Evolutionary conservation across 2,888 invertebrate species (phyloP).

Genomic region (Xanthorhoe spadicearia): DNA sequence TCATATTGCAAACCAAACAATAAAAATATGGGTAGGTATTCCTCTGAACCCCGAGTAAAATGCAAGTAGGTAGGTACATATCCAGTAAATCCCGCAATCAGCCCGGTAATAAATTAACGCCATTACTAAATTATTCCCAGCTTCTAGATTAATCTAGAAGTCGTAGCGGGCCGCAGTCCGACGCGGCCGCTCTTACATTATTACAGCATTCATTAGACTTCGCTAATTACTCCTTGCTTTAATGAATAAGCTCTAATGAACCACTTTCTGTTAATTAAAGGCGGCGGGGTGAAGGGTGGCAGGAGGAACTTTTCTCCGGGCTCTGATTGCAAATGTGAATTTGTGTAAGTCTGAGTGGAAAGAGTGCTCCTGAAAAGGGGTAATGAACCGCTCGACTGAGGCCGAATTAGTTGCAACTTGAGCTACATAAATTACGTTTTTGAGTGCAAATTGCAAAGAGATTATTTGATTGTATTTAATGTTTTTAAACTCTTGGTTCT

Average conservation of each 20-base stretch:
- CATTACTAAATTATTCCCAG: conserved; percentile 81
- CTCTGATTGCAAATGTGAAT: conserved; percentile 85
- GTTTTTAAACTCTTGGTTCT: not conserved
- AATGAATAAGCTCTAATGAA: conserved; percentile 96
- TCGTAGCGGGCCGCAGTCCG: conserved; percentile 73
- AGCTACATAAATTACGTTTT: conserved; percentile 58
- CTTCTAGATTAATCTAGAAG: conserved; percentile 84
- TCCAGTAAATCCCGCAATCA: conserved; percentile 75
- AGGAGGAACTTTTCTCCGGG: conserved; percentile 79
- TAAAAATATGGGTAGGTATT: not conserved
- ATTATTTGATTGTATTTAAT: conserved; percentile 28
- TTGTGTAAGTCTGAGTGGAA: conserved; percentile 83
- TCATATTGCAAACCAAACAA: not conserved
- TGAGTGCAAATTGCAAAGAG: conserved; percentile 36
- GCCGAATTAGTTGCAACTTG: conserved; percentile 78
- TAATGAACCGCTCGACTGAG: conserved; percentile 80
- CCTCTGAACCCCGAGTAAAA: not conserved
- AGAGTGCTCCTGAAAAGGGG: conserved; percentile 83
- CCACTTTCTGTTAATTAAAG: conserved; percentile 96
- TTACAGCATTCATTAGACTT: conserved; percentile 93
- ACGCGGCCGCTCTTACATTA: conserved; percentile 88
- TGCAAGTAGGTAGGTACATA: conserved; percentile 32
- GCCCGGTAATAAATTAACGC: conserved; percentile 77
- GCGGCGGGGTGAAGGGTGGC: conserved; percentile 76
- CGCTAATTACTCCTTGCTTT: conserved; percentile 95